Conservation (phyloP, 2,797 vertebrate genomes). For the Tadarida brasiliensis region DNA sequence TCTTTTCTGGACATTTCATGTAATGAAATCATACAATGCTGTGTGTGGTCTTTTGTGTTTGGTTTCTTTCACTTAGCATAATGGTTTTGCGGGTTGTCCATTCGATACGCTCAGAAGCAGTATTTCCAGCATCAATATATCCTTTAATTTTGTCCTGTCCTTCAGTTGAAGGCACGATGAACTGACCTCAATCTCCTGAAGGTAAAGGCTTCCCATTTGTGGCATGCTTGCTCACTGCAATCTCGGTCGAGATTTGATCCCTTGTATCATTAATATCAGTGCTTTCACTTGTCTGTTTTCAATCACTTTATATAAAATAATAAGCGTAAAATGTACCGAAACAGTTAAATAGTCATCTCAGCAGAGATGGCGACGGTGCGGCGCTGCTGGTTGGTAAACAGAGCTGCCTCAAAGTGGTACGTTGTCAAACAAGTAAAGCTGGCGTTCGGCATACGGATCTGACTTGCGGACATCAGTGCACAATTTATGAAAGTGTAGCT, state of each 20-base stretch:
- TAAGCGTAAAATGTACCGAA: not conserved
- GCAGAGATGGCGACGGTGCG: no score
- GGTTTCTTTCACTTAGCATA: conserved; percentile 4
- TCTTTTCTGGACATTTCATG: not conserved
- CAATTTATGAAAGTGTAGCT: not conserved
- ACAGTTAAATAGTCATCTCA: not conserved
- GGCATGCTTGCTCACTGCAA: not conserved
- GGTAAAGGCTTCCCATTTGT: not conserved
- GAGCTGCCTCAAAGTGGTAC: not conserved
- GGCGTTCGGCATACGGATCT: not conserved
- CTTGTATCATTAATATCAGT: not conserved
- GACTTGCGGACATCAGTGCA: not conserved
- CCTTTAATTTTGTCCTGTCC: conserved; percentile 28
- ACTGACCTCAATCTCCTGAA: not conserved
- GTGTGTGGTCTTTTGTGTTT: not conserved
- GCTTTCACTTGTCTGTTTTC: not conserved
- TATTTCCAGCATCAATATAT: not conserved
- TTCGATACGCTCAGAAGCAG: not conserved
- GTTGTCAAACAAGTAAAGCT: not conserved
- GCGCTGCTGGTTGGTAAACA: not conserved
- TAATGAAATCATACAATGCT: not conserved
- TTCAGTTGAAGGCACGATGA: not conserved
- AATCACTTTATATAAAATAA: conserved; percentile 12
- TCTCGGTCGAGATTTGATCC: not conserved
- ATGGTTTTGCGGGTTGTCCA: not conserved